Evolutionary conservation across 2,888 invertebrate species (phyloP), one percentile per base, ranked within the genome.

Genomic region (Ctena decussata): DNA sequence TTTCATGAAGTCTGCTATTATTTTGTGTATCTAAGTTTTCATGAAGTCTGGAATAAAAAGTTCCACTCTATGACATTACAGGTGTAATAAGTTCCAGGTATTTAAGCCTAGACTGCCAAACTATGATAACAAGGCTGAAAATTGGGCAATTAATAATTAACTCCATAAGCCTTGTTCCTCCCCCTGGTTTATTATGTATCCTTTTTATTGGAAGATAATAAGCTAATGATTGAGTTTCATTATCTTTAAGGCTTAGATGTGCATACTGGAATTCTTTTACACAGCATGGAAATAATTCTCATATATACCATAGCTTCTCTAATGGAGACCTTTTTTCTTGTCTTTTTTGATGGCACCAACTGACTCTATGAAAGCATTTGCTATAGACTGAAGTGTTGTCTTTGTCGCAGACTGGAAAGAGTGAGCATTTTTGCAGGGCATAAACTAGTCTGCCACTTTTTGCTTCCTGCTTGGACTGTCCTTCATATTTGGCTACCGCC

Each of bases 141-240:
- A 65, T 65, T 65, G 65, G 30, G 65, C 24, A 65, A 65, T 65
- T 65, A 65, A 65, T 65, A 65, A 65, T 65, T 65, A 24, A 65
- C 65, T 65, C 65, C 65, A 65, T 65, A 65, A 65, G 65, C 65
- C 35, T 65, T 35, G 12, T 24, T 65, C 65, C 65, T 65, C 65
- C 65, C 65, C 65, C 12, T 35, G 32, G 65, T 35, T 65, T 65
- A 65, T 65, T 65, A 65, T 65, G 65, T 65, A 65, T 65, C 65
- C 53, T n/a, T 32, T 65, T 65, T 65, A 65, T 65, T 65, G 35
- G 65, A 65, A 65, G 35, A 35, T 65, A 65, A 65, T 65, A 65
- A 35, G 65, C 24, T 35, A 30, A 65, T 65, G 65, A 65, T 65
- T 65, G 65, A 35, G 18, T 65, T 65, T 65, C 65, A 65, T 65